Evolutionary conservation across 2,797 vertebrate species (phyloP).

Genomic region (Hydrocynus forskahlii): DNA sequence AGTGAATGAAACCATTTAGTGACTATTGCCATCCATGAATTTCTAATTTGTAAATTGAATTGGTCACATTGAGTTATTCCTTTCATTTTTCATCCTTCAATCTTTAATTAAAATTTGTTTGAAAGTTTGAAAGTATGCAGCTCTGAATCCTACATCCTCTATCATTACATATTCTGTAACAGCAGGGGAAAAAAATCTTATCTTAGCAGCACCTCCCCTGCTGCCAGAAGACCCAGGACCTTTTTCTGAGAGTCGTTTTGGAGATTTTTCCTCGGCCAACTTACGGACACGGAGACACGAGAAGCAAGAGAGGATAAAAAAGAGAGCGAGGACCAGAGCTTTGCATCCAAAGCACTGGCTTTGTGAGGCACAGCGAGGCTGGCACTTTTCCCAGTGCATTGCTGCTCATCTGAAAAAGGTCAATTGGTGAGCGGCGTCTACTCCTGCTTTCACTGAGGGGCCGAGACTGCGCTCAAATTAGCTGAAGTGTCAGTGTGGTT

Average conservation of each 20-base stretch:
- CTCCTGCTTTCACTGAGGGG: not conserved
- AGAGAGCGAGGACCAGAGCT: not conserved
- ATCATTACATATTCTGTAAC: not conserved
- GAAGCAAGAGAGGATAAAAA: not conserved
- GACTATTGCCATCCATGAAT: not conserved
- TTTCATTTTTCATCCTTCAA: not conserved
- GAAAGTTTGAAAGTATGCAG: not conserved
- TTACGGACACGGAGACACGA: not conserved
- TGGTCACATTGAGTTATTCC: not conserved
- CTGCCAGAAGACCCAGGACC: not conserved
- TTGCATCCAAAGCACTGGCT: constrained; percentile 10
- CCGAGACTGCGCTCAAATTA: constrained; percentile 22
- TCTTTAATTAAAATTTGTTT: not conserved
- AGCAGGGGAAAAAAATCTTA: not conserved
- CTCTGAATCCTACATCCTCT: not conserved
- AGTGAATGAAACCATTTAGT: not conserved
- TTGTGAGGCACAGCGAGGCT: not conserved
- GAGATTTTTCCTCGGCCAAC: not conserved
- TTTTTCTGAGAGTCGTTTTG: not conserved
- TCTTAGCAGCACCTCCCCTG: not conserved
- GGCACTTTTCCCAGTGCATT: constrained; percentile 5
- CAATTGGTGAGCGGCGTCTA: constrained; percentile 16
- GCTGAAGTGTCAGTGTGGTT: not conserved
- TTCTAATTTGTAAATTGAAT: too few relatives aligned
- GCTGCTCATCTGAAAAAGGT: constrained; percentile 13